Base-by-base conservation (phyloP, 2,797 vertebrate genomes). In the Tinamus major region DNA sequence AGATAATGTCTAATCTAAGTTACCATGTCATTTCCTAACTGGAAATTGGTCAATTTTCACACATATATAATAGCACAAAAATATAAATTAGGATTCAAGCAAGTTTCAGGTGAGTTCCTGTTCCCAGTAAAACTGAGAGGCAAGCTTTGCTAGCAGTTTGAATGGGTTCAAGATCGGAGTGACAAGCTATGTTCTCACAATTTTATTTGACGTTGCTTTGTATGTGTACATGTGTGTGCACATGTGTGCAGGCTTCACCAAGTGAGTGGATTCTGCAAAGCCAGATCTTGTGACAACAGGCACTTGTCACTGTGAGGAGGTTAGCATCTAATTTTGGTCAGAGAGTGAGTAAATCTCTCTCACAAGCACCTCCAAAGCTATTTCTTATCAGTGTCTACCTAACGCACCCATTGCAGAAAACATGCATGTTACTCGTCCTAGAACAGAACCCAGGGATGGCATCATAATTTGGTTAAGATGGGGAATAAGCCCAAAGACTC, bases 361-460 rank as follows among this genome's bases (percentile, higher is more conserved):
- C 49, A 55, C 23, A 55, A 55, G 39, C 49, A 71, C 27, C 49
- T 41, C 20, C 6, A 20, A 71, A 71, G 26, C 20, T 31, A 55
- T 41, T 71, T 51, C 37, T 55, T 31, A 14, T 39, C 51, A n/a
- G 49, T 31, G 68, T 55, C 29, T 53, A 71, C 35, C 68, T 37
- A 55, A 31, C 20, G 37, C 68, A 70, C 20, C 10, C 29, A 23
- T 21, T 15, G 16, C 49, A 71, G 68, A 41, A 41, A 71, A 55
- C 49, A 71, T 24, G 51, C 14, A 9, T 4, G 20, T 15, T 0
- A 1, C 0, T 0, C 44, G 33, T 1, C 4, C 59, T 58, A 0
- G 0, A 24, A 85, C 59, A 79, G 58, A 63, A 61, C 71, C 82
- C 37, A 69, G 12, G 10, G 8, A 13, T 87, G 63, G 35, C 5